These are phyloP conservation scores for Drosophila bifasciata DNA, from an alignment of 1,140 invertebrate genomes.

Conservation along the genomic window DNA sequence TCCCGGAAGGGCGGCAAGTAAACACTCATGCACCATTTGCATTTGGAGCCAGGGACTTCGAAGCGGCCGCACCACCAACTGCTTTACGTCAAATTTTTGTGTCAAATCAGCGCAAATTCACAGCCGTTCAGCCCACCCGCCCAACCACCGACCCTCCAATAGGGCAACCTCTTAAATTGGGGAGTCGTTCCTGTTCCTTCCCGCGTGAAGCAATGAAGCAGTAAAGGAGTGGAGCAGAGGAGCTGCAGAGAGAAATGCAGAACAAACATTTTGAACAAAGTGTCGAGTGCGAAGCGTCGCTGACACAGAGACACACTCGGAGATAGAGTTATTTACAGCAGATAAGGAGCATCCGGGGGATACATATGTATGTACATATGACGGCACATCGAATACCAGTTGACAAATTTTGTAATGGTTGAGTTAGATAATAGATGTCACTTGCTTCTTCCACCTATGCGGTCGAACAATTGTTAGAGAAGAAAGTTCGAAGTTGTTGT, in stretches of 20 bases:
- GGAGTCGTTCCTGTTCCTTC: conserved; percentile 1
- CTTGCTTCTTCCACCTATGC: too few species aligned
- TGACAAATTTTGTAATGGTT: too few species aligned
- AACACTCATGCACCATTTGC: conserved; percentile 70
- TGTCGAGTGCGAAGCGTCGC: conserved; percentile 54
- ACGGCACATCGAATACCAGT: too few species aligned
- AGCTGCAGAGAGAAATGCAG: conserved; percentile 50
- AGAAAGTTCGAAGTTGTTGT: too few species aligned
- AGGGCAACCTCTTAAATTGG: conserved; percentile 23
- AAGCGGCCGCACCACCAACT: conserved; percentile 20
- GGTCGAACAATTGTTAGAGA: too few species aligned
- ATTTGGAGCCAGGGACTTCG: conserved; percentile 52
- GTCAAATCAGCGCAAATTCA: conserved; percentile 77
- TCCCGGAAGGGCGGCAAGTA: conserved; percentile 14
- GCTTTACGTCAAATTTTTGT: conserved; percentile 70
- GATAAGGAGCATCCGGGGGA: neutral
- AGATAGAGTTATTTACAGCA: conserved; percentile 30
- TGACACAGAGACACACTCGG: conserved; percentile 15
- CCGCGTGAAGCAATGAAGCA: neutral
- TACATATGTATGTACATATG: too few species aligned
- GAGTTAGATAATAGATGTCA: too few species aligned
- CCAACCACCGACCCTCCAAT: conserved; percentile 19
- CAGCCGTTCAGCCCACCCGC: conserved; percentile 53
- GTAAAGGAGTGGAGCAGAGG: too few species aligned
- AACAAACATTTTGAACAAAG: conserved; percentile 63